These are phyloP conservation scores for Notodonta ziczac DNA, from an alignment of 2,888 invertebrate species.

Conservation along the genomic window DNA sequence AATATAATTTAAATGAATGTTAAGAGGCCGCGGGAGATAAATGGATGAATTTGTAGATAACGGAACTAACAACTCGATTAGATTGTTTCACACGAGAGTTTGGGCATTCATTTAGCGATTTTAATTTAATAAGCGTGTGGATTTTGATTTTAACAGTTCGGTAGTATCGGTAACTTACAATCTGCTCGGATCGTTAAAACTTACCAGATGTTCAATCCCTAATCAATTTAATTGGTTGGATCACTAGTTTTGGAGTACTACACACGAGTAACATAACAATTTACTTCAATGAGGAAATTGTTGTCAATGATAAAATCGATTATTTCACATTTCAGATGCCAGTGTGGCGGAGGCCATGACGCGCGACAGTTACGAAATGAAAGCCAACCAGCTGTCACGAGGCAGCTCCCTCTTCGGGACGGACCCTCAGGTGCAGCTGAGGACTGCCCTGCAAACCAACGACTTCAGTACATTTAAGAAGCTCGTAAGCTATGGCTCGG, in stretches of 20 bases:
- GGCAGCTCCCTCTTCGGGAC: constrained; percentile 75
- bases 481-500: constrained; percentile 72
- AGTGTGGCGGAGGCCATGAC: constrained; percentile 72
- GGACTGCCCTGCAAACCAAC: constrained; percentile 80
- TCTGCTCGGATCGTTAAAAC: constrained; percentile 16
- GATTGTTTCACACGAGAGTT: constrained; percentile 65
- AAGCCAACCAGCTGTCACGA: constrained; percentile 65
- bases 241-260: constrained; percentile 53
- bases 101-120: constrained; percentile 57
- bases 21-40: constrained; percentile 16
- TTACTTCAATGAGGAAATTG: constrained; percentile 65
- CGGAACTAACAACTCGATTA: constrained; percentile 48
- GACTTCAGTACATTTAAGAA: constrained; percentile 80
- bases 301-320: constrained; percentile 38
- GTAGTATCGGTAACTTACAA: not conserved
- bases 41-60: constrained; percentile 39
- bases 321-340: constrained; percentile 71
- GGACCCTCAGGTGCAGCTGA: constrained; percentile 78
- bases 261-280: constrained; percentile 50
- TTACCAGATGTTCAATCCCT: constrained; percentile 51
- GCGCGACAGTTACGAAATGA: constrained; percentile 80
- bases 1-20: not conserved
- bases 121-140: constrained; percentile 59
- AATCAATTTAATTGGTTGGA: constrained; percentile 62
- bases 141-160: constrained; percentile 40